phyloP scores from a whole-genome alignment of 2,888 invertebrate species.

The Acanthosoma haemorrhoidale region DNA sequence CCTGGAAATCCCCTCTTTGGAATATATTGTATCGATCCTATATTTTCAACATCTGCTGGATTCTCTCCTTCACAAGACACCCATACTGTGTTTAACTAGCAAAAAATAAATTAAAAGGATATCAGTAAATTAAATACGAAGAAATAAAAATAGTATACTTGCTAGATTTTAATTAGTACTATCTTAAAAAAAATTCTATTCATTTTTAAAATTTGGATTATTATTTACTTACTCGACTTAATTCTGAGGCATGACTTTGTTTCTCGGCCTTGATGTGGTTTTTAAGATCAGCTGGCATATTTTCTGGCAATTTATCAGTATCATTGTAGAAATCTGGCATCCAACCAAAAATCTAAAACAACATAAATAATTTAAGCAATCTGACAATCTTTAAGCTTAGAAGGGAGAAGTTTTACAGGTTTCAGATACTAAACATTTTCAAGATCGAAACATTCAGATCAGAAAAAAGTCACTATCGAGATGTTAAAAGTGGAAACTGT shows the following conservation, averaged over 20 bases:
- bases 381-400: no score
- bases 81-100: slow-evolving; percentile 77
- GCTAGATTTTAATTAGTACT: no score
- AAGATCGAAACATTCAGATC: no score
- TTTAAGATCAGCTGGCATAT: slow-evolving; percentile 72
- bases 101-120: slow-evolving; percentile 38
- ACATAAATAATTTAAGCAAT: slow-evolving; percentile 10
- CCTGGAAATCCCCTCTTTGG: slow-evolving; percentile 81
- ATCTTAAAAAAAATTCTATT: background rate
- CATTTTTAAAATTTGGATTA: slow-evolving; percentile 41
- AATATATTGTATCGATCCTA: slow-evolving; percentile 76
- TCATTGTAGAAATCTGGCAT: slow-evolving; percentile 70
- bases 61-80: slow-evolving; percentile 91
- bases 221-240: slow-evolving; percentile 44
- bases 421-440: no score
- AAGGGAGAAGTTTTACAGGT: no score
- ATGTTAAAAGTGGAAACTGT: no score
- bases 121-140: background rate
- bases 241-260: slow-evolving; percentile 7
- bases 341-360: slow-evolving; percentile 82
- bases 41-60: slow-evolving; percentile 84
- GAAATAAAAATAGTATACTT: no score
- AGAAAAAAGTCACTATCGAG: no score
- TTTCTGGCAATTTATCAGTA: slow-evolving; percentile 60
- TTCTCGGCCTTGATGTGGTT: slow-evolving; percentile 56